These are phyloP conservation scores for Cylloceria caligata DNA, from an alignment of 2,888 invertebrate genomes.

Conservation along the genomic window DNA sequence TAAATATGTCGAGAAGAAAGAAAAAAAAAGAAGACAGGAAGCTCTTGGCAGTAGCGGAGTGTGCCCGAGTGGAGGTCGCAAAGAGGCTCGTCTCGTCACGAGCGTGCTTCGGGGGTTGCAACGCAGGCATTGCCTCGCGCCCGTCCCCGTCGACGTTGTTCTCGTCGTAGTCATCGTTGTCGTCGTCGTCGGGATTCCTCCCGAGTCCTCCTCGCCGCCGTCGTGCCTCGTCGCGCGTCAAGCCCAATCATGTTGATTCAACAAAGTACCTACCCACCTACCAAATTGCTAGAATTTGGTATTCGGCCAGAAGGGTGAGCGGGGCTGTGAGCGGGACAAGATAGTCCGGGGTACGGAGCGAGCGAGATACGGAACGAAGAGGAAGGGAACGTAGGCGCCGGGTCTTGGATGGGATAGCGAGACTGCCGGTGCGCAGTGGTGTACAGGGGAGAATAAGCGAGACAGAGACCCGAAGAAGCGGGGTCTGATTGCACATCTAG, in stretches of 20 bases:
- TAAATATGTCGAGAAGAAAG: conserved; percentile 2
- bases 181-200: conserved; percentile 65
- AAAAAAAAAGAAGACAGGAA: conserved; percentile 27
- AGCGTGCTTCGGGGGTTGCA: conserved; percentile 23
- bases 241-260: conserved; percentile 85
- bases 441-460: conserved; percentile 44
- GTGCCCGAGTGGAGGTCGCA: conserved; percentile 25
- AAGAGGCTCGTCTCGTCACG: conserved; percentile 42
- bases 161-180: conserved; percentile 53
- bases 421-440: conserved; percentile 17
- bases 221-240: conserved; percentile 78
- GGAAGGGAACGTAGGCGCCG: conserved; percentile 70
- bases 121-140: conserved; percentile 12
- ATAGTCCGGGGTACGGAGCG: conserved; percentile 65
- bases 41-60: conserved; percentile 19
- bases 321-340: conserved; percentile 70
- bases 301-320: conserved; percentile 83
- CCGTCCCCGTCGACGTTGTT: conserved; percentile 23
- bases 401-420: conserved; percentile 57
- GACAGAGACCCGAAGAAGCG: conserved; percentile 71
- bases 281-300: conserved; percentile 85
- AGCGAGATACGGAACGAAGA: conserved; percentile 36
- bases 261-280: conserved; percentile 84
- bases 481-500: conserved; percentile 85
- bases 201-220: conserved; percentile 64